Base-by-base conservation (phyloP, 2,797 vertebrate genomes). In the Silurus aristotelis region DNA sequence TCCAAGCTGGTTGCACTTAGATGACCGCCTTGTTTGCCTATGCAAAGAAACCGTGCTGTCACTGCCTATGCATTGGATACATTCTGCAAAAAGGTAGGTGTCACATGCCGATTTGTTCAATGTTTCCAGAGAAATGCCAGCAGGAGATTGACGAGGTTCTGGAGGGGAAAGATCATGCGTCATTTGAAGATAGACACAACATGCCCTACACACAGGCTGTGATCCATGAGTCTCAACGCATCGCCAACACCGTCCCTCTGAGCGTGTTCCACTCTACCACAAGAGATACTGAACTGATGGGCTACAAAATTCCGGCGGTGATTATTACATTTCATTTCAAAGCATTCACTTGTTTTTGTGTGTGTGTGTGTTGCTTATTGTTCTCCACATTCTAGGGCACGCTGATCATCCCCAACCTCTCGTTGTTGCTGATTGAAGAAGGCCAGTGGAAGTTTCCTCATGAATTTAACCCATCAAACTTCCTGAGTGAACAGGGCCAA, bases 241-340 rank as follows among this genome's bases (percentile, higher is more conserved):
- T 80, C 8, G 22, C 78, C 17, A 52, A 15, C 2, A 93, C 93
- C 0, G 90, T 92, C 4, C 95, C 96, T 0, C 91, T 95, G 38
- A 94, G 94, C 14, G 89, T 95, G 22, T 93, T 92, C 68, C 96
- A 96, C 89, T 85, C 80, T 25, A 94, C 94, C 0, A 94, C 91
- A 2, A 92, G 84, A 84, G 38, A 38, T 38, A 5, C 38, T 38
- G 38, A 38, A 38, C 38, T 38, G 38, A 38, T 38, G 38, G 38
- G 95, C 80, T 95, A 93, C 87, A 91, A 89, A 25, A 94, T 96
- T 76, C 96, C 95, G 6, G 94, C 91, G 93, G 95, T 95, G 84
- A 90, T 20, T 20, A 67, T 14, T 25, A n/a, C 13, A 38, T 64
- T 19, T 10, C 0, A 17, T 27, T 77, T 64, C 43, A 43, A 52